Evolutionary conservation across 1,140 invertebrate species (phyloP), one percentile per base, ranked within the genome.

Genomic region (Aphelinus certus): DNA sequence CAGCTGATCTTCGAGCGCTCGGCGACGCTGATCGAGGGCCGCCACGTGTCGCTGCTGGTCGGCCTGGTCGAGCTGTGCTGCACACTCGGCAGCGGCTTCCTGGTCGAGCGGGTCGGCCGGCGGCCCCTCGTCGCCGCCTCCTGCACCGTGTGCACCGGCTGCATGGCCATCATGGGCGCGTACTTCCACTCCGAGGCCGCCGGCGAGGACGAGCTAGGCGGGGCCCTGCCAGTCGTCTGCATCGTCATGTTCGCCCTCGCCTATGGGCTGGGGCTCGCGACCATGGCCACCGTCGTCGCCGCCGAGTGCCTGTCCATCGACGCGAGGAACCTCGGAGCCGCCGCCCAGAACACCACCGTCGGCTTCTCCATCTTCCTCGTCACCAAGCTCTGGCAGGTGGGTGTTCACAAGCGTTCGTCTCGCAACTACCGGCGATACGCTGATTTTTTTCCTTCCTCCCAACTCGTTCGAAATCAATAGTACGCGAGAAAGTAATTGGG

Each of bases 301-400:
- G 7, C 47, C 5, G 55, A 75, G 47, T 65, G 63, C 61, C 5
- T 57, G 1, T 53, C 67, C 5, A 75, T 57, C 53, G 62, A 75
- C 7, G 66, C 42, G 2, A 49, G 73, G 51, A 70, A 71, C 45
- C 51, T 64, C 3, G 61, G 56, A 4, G 51, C 62, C 10, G 70
- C 62, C 10, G 51, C 42, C 0, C 70, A 72, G 57, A 75, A 60
- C 46, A 71, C 73, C 42, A 55, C 43, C 9, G 3, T 61, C 4
- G 53, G 73, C 48, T 49, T 62, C 6, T 71, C 56, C 9, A 47
- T 66, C 7, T 75, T 75, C 9, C 1, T 71, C 56, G 66, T 71
- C 42, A 70, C 57, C 26, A 71, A 71, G 56, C 48, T 75, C 42
- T 63, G 67, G 55, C 68, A 48, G 62, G 69, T 75, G 47, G 69